phyloP scores from a whole-genome alignment of 1,140 invertebrate species.

The Orchestia grillus region DNA sequence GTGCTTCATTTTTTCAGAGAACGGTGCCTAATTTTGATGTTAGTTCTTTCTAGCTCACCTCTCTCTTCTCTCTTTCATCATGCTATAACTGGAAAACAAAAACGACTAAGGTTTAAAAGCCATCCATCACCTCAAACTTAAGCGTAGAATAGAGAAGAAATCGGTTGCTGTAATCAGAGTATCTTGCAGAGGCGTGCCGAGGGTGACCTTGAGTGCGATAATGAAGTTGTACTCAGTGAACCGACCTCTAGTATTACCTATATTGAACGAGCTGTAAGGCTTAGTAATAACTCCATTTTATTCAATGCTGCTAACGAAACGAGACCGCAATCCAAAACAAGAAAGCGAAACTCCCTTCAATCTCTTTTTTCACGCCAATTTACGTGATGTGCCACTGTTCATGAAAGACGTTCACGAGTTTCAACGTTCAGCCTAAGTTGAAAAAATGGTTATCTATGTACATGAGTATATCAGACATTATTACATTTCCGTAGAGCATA shows the following conservation, averaged over 20 bases:
- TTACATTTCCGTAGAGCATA: background rate
- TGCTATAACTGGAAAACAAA: background rate
- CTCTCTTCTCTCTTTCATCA: background rate
- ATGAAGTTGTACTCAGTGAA: background rate
- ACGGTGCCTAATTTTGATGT: too few species aligned
- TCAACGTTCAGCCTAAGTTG: too few species aligned
- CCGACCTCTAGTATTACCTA: background rate
- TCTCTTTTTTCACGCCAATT: background rate
- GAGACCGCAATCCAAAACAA: background rate
- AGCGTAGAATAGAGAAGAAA: background rate
- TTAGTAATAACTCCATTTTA: background rate
- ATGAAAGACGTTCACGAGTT: background rate
- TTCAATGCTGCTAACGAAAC: background rate
- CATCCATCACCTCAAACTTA: background rate
- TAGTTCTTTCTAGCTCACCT: too few species aligned
- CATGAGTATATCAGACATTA: too few species aligned
- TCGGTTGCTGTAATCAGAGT: background rate
- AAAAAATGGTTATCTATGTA: too few species aligned
- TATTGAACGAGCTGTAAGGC: background rate
- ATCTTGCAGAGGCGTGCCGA: background rate
- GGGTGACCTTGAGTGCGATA: background rate
- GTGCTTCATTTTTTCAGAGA: too few species aligned
- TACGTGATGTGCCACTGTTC: background rate
- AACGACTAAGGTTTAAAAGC: background rate
- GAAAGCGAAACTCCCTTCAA: background rate